Evolutionary conservation across 1,140 invertebrate genomes (phyloP).

Genomic region (Drosophila ogumai): DNA sequence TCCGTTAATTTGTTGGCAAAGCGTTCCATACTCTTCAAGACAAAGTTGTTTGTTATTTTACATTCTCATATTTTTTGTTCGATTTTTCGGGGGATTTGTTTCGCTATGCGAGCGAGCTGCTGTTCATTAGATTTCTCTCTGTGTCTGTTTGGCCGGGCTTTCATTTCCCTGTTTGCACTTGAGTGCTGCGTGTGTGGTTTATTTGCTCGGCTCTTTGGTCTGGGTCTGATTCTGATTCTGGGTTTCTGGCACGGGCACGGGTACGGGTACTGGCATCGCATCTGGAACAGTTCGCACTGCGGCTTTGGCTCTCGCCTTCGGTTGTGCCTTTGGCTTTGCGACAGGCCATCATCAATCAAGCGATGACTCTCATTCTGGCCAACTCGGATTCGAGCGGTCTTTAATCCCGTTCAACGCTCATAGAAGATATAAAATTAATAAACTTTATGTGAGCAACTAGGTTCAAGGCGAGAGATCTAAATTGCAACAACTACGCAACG

Average conservation of each 20-base stretch:
- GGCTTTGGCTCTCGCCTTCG: slow-evolving; percentile 29
- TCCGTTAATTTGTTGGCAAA: slow-evolving; percentile 85
- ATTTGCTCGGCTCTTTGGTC: slow-evolving; percentile 62
- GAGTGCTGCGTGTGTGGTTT: slow-evolving; percentile 67
- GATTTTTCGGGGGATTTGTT: slow-evolving; percentile 31
- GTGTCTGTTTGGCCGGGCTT: slow-evolving; percentile 15
- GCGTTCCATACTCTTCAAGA: slow-evolving; percentile 85
- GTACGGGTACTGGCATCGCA: slow-evolving; percentile 27
- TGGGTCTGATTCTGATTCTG: slow-evolving; percentile 35
- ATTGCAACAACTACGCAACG: slow-evolving; percentile 75
- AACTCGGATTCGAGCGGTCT: slow-evolving; percentile 22
- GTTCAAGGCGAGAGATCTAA: slow-evolving; percentile 67
- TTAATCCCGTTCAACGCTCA: slow-evolving; percentile 68
- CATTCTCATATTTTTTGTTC: slow-evolving; percentile 82
- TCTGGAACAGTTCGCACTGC: slow-evolving; percentile 51
- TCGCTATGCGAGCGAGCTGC: slow-evolving; percentile 26
- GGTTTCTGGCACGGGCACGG: slow-evolving; percentile 30
- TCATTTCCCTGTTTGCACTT: slow-evolving; percentile 71
- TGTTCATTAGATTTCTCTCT: slow-evolving; percentile 52
- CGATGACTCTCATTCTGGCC: slow-evolving; percentile 35
- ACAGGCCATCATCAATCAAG: slow-evolving; percentile 58
- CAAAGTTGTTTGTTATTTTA: slow-evolving; percentile 84
- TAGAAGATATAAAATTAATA: slow-evolving; percentile 82
- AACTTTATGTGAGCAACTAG: slow-evolving; percentile 77
- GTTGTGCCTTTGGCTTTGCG: slow-evolving; percentile 24